Evolutionary conservation across 2,888 invertebrate genomes (phyloP).

Genomic region (Dasysyrphus albostriatus): DNA sequence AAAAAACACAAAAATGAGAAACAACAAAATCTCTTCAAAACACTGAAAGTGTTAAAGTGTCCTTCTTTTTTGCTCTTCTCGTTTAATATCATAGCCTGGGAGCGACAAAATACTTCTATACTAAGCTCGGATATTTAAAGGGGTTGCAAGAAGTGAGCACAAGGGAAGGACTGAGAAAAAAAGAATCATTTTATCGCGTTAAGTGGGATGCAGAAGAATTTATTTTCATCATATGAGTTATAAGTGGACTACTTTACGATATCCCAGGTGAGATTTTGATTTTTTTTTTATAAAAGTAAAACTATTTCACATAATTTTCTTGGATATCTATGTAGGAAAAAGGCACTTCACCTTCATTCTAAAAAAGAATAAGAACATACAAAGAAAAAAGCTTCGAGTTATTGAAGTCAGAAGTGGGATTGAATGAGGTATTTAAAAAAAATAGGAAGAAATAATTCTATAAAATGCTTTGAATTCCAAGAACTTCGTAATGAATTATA

Average conservation of each 20-base stretch:
- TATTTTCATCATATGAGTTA: conserved; percentile 22
- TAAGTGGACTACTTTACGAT: conserved; percentile 62
- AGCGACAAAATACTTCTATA: conserved; percentile 50
- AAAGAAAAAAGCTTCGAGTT: too few relatives aligned
- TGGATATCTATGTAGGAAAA: neutral
- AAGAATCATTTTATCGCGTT: conserved; percentile 2
- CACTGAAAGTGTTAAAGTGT: conserved; percentile 65
- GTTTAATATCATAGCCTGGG: conserved; percentile 57
- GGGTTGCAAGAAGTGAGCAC: neutral
- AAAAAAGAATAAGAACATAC: too few relatives aligned
- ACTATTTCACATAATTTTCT: neutral
- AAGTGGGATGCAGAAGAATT: conserved; percentile 23
- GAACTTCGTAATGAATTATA: too few relatives aligned
- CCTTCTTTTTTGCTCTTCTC: conserved; percentile 43
- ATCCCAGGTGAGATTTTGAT: conserved; percentile 23
- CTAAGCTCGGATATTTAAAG: neutral
- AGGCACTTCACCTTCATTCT: neutral
- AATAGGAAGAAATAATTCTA: too few relatives aligned
- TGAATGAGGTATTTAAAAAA: too few relatives aligned
- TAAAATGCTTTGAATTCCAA: too few relatives aligned
- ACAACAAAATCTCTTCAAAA: conserved; percentile 67
- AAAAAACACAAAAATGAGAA: conserved; percentile 23
- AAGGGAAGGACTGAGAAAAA: neutral
- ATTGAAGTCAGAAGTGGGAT: too few relatives aligned
- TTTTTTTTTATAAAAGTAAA: neutral